A percentile compares a stretch with the other conserved stretches of the same genome.
phyloP scores from a whole-genome alignment of 2,797 vertebrate genomes.

The Bradypus variegatus region DNA sequence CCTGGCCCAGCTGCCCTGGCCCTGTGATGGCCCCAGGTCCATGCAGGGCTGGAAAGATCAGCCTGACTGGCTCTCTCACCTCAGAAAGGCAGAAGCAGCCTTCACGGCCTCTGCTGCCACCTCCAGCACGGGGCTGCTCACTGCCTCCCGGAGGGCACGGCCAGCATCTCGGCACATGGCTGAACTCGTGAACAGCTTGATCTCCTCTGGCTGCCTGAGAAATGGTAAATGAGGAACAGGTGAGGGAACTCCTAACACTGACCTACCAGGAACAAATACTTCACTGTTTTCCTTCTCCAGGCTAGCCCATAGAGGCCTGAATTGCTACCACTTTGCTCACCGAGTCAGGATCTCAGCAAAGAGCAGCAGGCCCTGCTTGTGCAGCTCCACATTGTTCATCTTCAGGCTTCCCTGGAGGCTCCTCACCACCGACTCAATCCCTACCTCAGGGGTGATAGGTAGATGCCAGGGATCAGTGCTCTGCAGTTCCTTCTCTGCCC shows the following conservation, averaged over 20 bases:
- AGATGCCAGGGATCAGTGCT: conserved; percentile 1
- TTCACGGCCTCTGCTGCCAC: conserved; percentile 81
- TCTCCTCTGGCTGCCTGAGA: conserved; percentile 83
- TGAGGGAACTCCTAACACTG: background rate
- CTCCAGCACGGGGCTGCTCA: conserved; percentile 80
- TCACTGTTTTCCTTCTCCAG: background rate
- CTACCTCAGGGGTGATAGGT: conserved; percentile 66
- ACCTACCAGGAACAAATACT: background rate
- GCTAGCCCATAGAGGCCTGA: background rate
- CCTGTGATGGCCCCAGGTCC: background rate
- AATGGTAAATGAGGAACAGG: conserved; percentile 8
- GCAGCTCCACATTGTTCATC: conserved; percentile 82
- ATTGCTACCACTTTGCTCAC: conserved; percentile 71
- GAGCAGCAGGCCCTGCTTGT: conserved; percentile 87
- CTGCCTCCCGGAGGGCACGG: conserved; percentile 75
- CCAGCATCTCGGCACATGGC: conserved; percentile 78
- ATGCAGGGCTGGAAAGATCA: background rate
- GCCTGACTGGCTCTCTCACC: conserved; percentile 71
- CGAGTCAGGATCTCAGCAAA: conserved; percentile 87
- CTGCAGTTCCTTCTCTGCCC: background rate
- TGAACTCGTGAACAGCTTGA: conserved; percentile 83
- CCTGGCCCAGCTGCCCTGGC: background rate
- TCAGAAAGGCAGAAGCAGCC: conserved; percentile 83
- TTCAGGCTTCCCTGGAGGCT: conserved; percentile 82
- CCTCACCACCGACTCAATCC: conserved; percentile 89